Evolutionary conservation across 1,140 invertebrate genomes (phyloP).

Genomic region (Trachymyrmex septentrionalis): DNA sequence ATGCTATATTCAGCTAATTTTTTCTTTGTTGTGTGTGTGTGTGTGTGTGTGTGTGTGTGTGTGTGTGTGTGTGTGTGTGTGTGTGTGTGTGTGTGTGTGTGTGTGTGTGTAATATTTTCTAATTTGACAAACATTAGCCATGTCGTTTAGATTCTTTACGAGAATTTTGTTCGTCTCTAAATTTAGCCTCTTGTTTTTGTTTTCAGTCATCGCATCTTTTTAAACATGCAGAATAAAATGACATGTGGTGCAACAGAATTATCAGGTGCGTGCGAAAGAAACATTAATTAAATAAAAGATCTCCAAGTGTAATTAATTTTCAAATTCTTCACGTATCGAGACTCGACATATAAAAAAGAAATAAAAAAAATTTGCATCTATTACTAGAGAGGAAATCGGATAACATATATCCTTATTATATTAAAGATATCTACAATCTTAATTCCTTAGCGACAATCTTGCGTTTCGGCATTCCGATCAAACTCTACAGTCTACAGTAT

Average conservation of each 20-base stretch:
- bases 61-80: no score
- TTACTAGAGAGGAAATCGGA: neutral
- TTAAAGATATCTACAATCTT: neutral
- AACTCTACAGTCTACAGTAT: neutral
- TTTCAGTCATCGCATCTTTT: neutral
- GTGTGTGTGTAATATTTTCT: no score
- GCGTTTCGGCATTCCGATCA: slow-evolving; percentile 26
- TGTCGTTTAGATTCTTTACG: no score
- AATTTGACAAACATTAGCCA: no score
- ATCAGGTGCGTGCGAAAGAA: neutral
- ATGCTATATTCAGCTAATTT: no score
- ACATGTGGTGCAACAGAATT: slow-evolving; percentile 14
- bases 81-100: no score
- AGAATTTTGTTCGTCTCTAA: neutral
- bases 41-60: no score
- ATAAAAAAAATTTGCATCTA: neutral
- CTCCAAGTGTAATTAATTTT: slow-evolving; percentile 17
- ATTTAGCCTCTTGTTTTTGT: neutral
- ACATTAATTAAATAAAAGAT: neutral
- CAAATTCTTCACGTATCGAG: neutral
- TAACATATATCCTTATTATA: neutral
- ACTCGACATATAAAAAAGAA: neutral
- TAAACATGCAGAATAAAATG: neutral
- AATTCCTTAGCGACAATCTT: neutral
- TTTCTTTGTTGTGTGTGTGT: no score